Base-by-base conservation (phyloP, 2,113 vertebrate species). In the Tragelaphus buxtoni region DNA sequence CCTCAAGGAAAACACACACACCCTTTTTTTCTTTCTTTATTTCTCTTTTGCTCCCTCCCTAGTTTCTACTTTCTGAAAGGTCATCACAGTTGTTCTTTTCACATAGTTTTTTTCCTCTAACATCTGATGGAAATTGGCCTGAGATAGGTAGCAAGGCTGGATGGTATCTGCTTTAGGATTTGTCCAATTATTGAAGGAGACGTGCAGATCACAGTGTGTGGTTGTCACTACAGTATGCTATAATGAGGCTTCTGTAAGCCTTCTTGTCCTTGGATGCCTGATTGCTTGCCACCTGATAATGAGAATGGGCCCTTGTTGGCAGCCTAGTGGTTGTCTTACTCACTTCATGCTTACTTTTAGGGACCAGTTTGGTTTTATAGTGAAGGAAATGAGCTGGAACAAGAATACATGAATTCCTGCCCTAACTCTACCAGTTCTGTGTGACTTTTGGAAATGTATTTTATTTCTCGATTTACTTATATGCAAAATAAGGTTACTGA, bases 1-100 rank as follows among this genome's bases (percentile, higher is more conserved):
- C 55, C 87, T 93, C 87, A 97, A 96, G 92, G 92, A 97, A 97
- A 97, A 98, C 69, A 98, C 58, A 97, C 90, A 97, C 95, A 81
- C 95, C 76, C 97, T 85, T 87, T 83, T 69, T 83, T 72, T 89
- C 47, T 56, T 20, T 69, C 42, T 80, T 56, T 63, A 18, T 5
- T 32, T 87, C 58, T 83, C 32, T 13, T 56, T 42, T 35, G 28
- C 28, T 32, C 14, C 47, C 84, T 91, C 72, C 61, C 47, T 86
- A 49, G 18, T 95, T 94, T 96, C 86, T 42, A 60, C 76, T 95
- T 80, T 88, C 56, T 84, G 24, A 95, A 97, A 96, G 74, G 58
- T 93, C 93, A 82, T 81, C 58, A 32, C 49, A 91, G 79, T 81
- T 95, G 53, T 93, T 94, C 83, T 96, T 96, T 84, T 81, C 87